These are phyloP conservation scores for Antheraea mylitta DNA, from an alignment of 1,140 invertebrate genomes.

Conservation along the genomic window DNA sequence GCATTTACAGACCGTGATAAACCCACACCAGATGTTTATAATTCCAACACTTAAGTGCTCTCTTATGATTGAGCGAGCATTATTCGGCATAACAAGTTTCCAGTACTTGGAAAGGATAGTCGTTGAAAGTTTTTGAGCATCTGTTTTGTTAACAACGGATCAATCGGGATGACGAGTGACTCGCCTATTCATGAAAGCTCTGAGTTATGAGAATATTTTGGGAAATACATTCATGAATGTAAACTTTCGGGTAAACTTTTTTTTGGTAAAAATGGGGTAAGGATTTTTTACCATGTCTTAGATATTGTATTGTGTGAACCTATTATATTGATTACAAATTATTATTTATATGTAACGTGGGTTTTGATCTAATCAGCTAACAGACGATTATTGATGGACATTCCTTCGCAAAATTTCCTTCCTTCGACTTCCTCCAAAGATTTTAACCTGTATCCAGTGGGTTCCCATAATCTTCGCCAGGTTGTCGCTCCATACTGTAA, in stretches of 20 bases:
- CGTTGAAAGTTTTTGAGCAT: slow-evolving; percentile 29
- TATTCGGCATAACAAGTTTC: slow-evolving; percentile 9
- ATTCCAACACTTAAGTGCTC: slow-evolving; percentile 36
- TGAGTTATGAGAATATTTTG: slow-evolving; percentile 16
- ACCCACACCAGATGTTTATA: slow-evolving; percentile 37
- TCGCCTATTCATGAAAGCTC: slow-evolving; percentile 17
- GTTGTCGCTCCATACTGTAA: too few species aligned
- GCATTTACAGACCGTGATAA: slow-evolving; percentile 42
- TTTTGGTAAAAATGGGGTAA: not conserved
- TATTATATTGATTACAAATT: too few species aligned
- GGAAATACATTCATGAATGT: not conserved
- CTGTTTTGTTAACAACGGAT: slow-evolving; percentile 34
- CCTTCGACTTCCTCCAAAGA: too few species aligned
- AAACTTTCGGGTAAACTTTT: not conserved
- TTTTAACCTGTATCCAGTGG: too few species aligned
- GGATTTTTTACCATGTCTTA: not conserved
- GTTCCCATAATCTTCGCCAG: too few species aligned
- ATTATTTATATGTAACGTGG: too few species aligned
- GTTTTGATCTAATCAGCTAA: too few species aligned
- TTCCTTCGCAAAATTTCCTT: too few species aligned
- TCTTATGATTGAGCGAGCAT: not conserved
- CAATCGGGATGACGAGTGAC: slow-evolving; percentile 21
- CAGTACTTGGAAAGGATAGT: slow-evolving; percentile 25
- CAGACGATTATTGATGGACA: too few species aligned
- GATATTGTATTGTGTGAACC: not conserved